Evolutionary conservation across 37 sponge, comb jelly and placozoan species (phyloP).

Genomic region (Halichondria panicea): DNA sequence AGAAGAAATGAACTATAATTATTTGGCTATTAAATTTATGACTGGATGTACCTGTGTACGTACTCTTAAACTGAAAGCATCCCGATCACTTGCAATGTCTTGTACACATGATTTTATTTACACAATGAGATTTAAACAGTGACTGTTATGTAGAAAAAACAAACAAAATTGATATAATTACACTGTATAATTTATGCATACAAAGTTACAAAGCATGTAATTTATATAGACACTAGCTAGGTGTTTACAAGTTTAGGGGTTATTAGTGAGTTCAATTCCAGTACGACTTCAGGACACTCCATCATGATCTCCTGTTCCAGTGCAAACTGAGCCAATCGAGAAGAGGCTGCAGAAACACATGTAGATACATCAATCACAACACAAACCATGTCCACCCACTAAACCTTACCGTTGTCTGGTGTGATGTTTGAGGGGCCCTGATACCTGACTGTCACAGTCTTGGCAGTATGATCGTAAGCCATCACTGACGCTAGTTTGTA

Average conservation of each 20-base stretch:
- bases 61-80: not conserved
- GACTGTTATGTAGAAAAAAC: not conserved
- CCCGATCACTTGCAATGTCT: slow-evolving; percentile 8
- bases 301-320: not conserved
- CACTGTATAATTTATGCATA: not conserved
- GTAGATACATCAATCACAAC: not conserved
- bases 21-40: too few species aligned
- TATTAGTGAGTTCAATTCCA: not conserved
- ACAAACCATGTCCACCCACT: too few species aligned
- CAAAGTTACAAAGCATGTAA: not conserved
- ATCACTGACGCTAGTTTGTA: slow-evolving; percentile 46
- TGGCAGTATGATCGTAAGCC: slow-evolving; percentile 7
- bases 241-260: not conserved
- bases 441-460: slow-evolving; percentile 7
- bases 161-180: not conserved
- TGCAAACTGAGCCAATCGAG: not conserved
- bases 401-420: too few species aligned
- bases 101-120: slow-evolving; percentile 22
- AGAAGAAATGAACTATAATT: slow-evolving; percentile 20
- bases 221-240: not conserved
- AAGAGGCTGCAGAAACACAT: not conserved
- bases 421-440: slow-evolving; percentile 5
- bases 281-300: not conserved
- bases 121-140: slow-evolving; percentile 28
- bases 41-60: too few species aligned